These are phyloP conservation scores for Nephrocerus scutellatus DNA, from an alignment of 2,888 invertebrate genomes.

Conservation along the genomic window DNA sequence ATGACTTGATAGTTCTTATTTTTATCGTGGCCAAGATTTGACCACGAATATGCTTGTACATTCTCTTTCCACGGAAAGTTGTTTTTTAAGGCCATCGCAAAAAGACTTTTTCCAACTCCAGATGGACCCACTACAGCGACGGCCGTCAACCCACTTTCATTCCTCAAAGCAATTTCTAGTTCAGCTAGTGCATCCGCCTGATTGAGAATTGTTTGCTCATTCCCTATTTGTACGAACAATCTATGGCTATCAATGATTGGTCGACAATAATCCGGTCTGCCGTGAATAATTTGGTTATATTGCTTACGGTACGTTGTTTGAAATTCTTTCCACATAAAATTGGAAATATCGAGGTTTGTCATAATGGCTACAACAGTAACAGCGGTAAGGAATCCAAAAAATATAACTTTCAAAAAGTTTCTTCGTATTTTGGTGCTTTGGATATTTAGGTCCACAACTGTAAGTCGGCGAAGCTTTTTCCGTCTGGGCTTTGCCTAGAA, in stretches of 20 bases:
- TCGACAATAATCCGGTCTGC: constrained; percentile 35
- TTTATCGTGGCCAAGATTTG: constrained; percentile 19
- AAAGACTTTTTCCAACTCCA: constrained; percentile 40
- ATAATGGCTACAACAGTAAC: too few species aligned
- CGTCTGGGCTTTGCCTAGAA: too few species aligned
- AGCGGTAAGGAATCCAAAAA: too few species aligned
- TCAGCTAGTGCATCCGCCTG: constrained; percentile 28
- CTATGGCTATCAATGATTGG: constrained; percentile 17
- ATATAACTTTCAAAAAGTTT: too few species aligned
- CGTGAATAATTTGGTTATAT: constrained; percentile 35
- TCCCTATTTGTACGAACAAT: constrained; percentile 25
- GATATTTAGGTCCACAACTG: too few species aligned
- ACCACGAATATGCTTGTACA: constrained; percentile 33
- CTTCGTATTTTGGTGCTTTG: too few species aligned
- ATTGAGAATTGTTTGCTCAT: constrained; percentile 23
- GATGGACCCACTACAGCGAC: constrained; percentile 36
- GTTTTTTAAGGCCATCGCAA: constrained; percentile 28
- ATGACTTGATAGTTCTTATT: constrained; percentile 19
- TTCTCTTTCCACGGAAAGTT: constrained; percentile 42
- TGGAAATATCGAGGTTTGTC: too few species aligned
- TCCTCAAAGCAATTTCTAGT: constrained; percentile 29
- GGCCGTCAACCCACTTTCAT: constrained; percentile 25
- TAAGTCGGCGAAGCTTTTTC: too few species aligned
- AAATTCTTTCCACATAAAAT: too few species aligned
- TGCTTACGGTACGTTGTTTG: constrained; percentile 34